A percentile compares a stretch with the other conserved stretches of the same genome.
phyloP scores from a whole-genome alignment of 2,113 vertebrate genomes.

The Poeciliopsis retropinna region DNA sequence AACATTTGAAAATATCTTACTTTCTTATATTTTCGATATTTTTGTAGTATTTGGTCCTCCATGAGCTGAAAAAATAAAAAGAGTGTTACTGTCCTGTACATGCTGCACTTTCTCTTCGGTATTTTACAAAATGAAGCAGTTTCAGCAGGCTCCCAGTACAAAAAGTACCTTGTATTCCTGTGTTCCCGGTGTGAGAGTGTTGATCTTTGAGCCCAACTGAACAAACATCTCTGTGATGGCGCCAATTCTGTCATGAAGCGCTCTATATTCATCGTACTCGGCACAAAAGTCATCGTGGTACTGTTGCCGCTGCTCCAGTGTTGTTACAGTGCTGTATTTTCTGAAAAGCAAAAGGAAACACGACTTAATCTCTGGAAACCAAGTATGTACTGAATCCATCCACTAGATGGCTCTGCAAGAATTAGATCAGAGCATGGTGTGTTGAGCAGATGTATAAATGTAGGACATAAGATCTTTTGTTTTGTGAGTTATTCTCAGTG shows the following conservation, averaged over 20 bases:
- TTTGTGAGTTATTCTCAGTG: conserved; percentile 34
- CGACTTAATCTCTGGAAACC: background rate
- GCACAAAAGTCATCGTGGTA: conserved; percentile 86
- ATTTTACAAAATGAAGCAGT: background rate
- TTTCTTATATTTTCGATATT: conserved; percentile 86
- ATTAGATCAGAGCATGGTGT: conserved; percentile 42
- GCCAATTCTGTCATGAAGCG: conserved; percentile 80
- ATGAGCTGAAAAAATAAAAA: conserved; percentile 77
- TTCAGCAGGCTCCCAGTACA: conserved; percentile 1
- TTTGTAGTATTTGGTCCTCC: conserved; percentile 85
- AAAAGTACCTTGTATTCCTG: conserved; percentile 83
- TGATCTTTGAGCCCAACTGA: conserved; percentile 86
- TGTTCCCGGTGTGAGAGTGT: conserved; percentile 80
- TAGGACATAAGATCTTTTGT: conserved; percentile 51
- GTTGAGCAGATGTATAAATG: conserved; percentile 68
- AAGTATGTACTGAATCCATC: background rate
- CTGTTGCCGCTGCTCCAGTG: conserved; percentile 77
- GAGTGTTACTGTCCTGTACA: conserved; percentile 12
- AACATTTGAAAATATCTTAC: conserved; percentile 63
- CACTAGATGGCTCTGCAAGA: conserved; percentile 67
- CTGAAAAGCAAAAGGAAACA: conserved; percentile 59
- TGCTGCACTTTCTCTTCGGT: background rate
- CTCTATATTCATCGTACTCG: conserved; percentile 82
- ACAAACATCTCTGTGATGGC: conserved; percentile 82
- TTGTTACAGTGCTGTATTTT: conserved; percentile 78